Base-by-base conservation (phyloP, 1,140 invertebrate species). In the Aphelenchoides besseyi region DNA sequence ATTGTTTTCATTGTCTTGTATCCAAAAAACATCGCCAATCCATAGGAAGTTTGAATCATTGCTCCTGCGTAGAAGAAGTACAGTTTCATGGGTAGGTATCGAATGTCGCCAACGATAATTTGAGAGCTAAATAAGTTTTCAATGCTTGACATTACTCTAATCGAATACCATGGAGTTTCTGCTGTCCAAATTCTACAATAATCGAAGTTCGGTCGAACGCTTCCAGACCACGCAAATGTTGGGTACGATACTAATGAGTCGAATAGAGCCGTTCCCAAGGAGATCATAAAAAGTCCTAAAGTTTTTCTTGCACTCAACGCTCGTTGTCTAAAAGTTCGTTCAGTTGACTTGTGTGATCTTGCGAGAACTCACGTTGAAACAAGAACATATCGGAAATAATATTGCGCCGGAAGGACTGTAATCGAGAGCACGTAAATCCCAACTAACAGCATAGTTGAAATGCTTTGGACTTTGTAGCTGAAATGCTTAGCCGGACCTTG, bases 191-290 rank as follows among this genome's bases (percentile, higher is more conserved):
- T 59, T 8, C 5, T 8, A 33, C 5, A 5, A 33, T 59, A 59
- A 23, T 59, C 55, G 55, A 59, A 59, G 18, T 59, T 33, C 18
- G 55, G 55, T 8, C 55, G 55, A 59, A 59, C 55, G 18, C 5
- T 59, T 23, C 55, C 55, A 28, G 5, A 8, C 5, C 23, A 59
- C 5, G 5, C 5, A 23, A 59, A 59, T 8, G 55, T 59, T 8
- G 55, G 55, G 5, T 5, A 5, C 12, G 55, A 5, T 8, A 59
- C 32, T 5, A 5, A 33, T 5, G 55, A 5, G 18, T 59, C 55
- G 12, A 59, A 23, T 33, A 59, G 18, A 8, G 55, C 5, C 5
- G 18, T 18, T 29, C 55, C 55, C 55, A 59, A 59, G 5, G 55
- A 5, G 18, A 59, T 59, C 5, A 5, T 8, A 23, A 59, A 59